phyloP scores from a whole-genome alignment of 2,888 invertebrate species.

The Neoaliturus tenellus region DNA sequence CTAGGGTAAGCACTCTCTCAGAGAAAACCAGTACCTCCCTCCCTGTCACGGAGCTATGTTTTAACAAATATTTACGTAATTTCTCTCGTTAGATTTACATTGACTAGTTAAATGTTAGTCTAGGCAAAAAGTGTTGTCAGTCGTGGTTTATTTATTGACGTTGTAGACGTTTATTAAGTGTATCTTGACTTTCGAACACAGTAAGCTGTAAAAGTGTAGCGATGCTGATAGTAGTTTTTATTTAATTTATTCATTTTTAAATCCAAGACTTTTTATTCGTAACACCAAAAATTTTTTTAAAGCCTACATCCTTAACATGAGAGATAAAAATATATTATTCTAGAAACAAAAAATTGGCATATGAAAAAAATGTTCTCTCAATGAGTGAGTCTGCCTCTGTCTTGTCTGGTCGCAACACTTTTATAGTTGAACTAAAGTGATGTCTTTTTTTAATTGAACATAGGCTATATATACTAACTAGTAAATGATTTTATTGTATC shows the following conservation, averaged over 20 bases:
- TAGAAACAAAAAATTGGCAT: too few species aligned
- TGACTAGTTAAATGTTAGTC: constrained; percentile 49
- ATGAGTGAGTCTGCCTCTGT: too few species aligned
- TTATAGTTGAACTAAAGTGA: constrained; percentile 34
- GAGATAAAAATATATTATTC: too few species aligned
- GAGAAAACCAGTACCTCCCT: constrained; percentile 32
- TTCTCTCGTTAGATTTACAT: constrained; percentile 46
- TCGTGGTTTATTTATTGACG: constrained; percentile 44
- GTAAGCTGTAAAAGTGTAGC: constrained; percentile 48
- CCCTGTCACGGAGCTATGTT: constrained; percentile 29
- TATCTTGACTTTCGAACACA: constrained; percentile 29
- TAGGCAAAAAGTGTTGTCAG: constrained; percentile 44
- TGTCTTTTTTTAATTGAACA: constrained; percentile 37
- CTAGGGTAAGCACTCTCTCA: constrained; percentile 1
- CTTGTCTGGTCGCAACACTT: constrained; percentile 35
- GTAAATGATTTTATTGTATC: constrained; percentile 52
- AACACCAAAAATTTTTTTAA: too few species aligned
- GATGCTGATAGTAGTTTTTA: constrained; percentile 7
- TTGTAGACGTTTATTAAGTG: constrained; percentile 41
- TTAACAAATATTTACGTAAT: constrained; percentile 30
- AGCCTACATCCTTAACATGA: too few species aligned
- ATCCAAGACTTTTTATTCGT: too few species aligned
- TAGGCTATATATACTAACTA: constrained; percentile 40
- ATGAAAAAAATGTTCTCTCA: too few species aligned
- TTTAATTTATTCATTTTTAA: too few species aligned